Evolutionary conservation across 2,113 vertebrate species (phyloP).

Genomic region (Pelodiscus sinensis): DNA sequence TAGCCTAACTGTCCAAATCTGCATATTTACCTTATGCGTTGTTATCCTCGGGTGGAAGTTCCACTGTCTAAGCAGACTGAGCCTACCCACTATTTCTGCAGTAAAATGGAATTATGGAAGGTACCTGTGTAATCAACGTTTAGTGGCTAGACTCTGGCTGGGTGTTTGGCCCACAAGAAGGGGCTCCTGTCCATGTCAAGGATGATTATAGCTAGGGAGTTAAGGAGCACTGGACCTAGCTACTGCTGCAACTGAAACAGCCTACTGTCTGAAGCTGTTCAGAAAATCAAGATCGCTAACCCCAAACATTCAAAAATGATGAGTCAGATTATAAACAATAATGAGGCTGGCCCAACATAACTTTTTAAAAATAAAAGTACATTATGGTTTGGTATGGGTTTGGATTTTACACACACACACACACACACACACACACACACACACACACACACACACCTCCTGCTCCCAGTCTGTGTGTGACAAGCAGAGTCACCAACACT

Average conservation of each 20-base stretch:
- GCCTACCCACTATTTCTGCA: no score
- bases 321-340: neutral
- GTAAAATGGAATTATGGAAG: no score
- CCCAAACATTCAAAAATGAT: neutral
- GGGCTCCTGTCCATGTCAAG: no score
- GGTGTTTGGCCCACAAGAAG: neutral
- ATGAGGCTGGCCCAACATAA: no score
- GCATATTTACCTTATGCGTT: no score
- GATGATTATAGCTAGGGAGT: neutral
- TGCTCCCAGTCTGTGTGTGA: neutral
- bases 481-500: neutral
- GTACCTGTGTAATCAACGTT: no score
- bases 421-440: rapidly evolving
- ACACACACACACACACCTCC: rapidly evolving
- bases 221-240: neutral
- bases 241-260: neutral
- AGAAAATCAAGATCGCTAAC: neutral
- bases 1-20: no score
- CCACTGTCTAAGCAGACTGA: no score
- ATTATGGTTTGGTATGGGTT: neutral
- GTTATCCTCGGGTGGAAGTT: no score
- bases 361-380: no score
- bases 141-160: no score
- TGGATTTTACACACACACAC: neutral
- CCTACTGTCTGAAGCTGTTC: neutral